These are phyloP conservation scores for Protomyctophum bolini DNA, from an alignment of 2,113 vertebrate species.

Conservation along the genomic window DNA sequence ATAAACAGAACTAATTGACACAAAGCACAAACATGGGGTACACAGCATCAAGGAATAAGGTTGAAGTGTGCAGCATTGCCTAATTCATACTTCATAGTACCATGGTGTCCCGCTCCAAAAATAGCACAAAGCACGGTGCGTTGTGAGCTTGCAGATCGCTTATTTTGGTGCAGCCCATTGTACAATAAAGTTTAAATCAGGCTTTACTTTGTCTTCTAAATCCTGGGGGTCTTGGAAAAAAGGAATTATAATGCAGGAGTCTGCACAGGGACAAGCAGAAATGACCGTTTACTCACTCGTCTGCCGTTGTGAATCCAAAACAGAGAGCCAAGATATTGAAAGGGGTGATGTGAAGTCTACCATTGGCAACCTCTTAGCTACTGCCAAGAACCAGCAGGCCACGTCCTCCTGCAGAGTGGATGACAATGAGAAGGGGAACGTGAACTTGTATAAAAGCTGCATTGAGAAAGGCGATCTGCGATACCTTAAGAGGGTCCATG, in stretches of 20 bases:
- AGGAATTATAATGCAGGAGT: constrained; percentile 91
- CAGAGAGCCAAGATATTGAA: constrained; percentile 67
- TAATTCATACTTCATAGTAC: no score
- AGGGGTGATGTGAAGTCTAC: constrained; percentile 87
- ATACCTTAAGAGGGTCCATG: constrained; percentile 85
- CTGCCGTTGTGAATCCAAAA: constrained; percentile 62
- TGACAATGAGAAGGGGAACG: constrained; percentile 87
- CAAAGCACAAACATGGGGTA: no score
- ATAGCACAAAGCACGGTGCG: no score
- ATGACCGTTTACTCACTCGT: constrained; percentile 87
- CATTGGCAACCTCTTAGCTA: constrained; percentile 85
- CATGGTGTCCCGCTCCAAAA: no score
- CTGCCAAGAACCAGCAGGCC: constrained; percentile 74
- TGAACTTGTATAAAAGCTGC: constrained; percentile 89
- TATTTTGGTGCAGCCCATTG: no score
- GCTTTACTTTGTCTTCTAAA: no score
- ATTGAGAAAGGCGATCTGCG: constrained; percentile 91
- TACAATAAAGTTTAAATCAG: no score
- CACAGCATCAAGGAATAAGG: no score
- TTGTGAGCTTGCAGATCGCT: no score
- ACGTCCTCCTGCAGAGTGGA: constrained; percentile 72
- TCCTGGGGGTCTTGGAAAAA: constrained; percentile 81
- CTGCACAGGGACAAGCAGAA: constrained; percentile 77
- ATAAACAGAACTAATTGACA: no score
- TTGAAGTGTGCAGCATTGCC: no score